Evolutionary conservation across 2,113 vertebrate species (phyloP).

Genomic region (Chaetorhynchus papuensis): DNA sequence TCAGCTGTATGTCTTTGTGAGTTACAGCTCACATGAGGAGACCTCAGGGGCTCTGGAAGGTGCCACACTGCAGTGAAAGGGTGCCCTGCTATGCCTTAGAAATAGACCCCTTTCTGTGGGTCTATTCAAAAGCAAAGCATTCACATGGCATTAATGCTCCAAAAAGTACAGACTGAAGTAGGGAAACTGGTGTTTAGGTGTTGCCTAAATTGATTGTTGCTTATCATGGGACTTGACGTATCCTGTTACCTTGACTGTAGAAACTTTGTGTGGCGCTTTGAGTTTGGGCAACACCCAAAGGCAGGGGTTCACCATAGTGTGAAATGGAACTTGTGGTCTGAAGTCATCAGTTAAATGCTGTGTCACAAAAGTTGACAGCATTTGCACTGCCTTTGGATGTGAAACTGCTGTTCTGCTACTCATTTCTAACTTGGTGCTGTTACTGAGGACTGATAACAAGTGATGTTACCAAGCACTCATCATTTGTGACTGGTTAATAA

Average conservation of each 20-base stretch:
- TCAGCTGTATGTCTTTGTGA: background rate
- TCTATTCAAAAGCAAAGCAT: background rate
- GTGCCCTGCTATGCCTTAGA: background rate
- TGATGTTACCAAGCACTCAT: background rate
- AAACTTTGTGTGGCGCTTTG: background rate
- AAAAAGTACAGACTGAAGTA: background rate
- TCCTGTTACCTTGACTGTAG: background rate
- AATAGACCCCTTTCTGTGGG: background rate
- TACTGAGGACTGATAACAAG: background rate
- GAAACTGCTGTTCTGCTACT: background rate
- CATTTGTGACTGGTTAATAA: background rate
- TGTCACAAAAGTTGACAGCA: background rate
- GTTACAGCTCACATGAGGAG: accelerated
- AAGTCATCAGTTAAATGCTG: background rate
- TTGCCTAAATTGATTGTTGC: background rate
- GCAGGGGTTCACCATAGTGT: background rate
- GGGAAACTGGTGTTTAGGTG: background rate
- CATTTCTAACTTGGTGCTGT: background rate
- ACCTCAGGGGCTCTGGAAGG: background rate
- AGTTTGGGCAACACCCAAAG: background rate
- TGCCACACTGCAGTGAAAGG: background rate
- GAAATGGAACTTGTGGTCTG: background rate
- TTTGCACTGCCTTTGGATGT: background rate
- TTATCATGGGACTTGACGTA: background rate
- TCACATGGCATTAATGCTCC: background rate